These are phyloP conservation scores for Gonioctena quinquepunctata DNA, from an alignment of 1,140 invertebrate genomes.

Conservation along the genomic window DNA sequence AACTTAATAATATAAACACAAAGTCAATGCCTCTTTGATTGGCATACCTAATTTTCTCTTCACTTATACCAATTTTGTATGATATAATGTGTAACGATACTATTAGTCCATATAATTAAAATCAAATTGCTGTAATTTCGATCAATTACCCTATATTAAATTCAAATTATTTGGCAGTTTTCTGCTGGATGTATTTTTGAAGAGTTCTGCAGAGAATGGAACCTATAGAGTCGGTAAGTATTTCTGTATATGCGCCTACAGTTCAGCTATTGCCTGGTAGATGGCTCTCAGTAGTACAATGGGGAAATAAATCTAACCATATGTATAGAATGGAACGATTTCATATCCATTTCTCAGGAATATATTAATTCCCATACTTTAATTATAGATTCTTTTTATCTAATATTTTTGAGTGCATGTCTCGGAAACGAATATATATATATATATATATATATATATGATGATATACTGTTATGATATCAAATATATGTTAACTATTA, in stretches of 20 bases:
- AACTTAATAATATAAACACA: constrained; percentile 49
- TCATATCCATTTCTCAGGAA: too few species aligned
- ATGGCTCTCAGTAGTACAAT: background rate
- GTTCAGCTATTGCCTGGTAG: background rate
- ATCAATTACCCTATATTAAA: constrained; percentile 40
- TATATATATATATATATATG: too few species aligned
- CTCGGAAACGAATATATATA: too few species aligned
- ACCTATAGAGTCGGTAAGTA: background rate
- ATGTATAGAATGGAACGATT: too few species aligned
- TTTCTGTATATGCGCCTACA: background rate
- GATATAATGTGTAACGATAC: constrained; percentile 46
- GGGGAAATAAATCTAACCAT: too few species aligned
- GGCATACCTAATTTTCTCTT: constrained; percentile 42
- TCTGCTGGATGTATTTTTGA: background rate
- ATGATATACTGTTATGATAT: too few species aligned
- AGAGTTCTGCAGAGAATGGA: background rate
- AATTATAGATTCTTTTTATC: too few species aligned
- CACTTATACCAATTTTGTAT: constrained; percentile 36
- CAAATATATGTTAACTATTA: too few species aligned
- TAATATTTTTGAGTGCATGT: too few species aligned
- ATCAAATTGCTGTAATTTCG: constrained; percentile 49
- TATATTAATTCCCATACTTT: too few species aligned
- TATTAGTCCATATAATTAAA: constrained; percentile 49
- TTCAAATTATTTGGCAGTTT: background rate
- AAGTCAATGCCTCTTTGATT: constrained; percentile 47